These are phyloP conservation scores for Enteromius radiatus DNA, from an alignment of 2,797 vertebrate species.

Conservation along the genomic window DNA sequence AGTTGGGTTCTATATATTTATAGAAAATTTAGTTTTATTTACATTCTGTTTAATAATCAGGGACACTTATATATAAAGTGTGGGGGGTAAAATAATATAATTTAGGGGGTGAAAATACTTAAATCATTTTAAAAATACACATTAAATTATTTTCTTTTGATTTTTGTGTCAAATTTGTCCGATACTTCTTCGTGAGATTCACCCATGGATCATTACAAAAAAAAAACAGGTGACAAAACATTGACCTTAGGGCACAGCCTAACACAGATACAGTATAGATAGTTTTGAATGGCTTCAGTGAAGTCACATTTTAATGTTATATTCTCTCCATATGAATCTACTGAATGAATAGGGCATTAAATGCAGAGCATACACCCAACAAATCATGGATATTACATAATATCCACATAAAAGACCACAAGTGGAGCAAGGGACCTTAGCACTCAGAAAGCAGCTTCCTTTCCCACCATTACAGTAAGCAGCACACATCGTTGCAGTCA, in stretches of 20 bases:
- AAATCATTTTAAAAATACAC: not conserved
- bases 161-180: not conserved
- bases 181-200: slow-evolving; percentile 25
- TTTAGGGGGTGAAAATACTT: not conserved
- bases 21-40: not conserved
- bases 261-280: slow-evolving; percentile 2
- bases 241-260: slow-evolving; percentile 35
- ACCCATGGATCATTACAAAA: slow-evolving; percentile 15
- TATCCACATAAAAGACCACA: slow-evolving; percentile 20
- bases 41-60: not conserved
- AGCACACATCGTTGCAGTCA: slow-evolving; percentile 26
- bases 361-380: not conserved
- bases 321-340: not conserved
- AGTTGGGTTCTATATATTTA: not conserved
- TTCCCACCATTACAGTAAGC: slow-evolving; percentile 11
- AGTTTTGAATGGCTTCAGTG: slow-evolving; percentile 27
- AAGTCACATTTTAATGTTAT: slow-evolving; percentile 2
- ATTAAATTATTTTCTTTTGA: not conserved
- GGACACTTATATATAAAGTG: too few relatives aligned
- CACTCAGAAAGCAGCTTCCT: slow-evolving; percentile 20
- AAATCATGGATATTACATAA: slow-evolving; percentile 12
- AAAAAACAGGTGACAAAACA: not conserved
- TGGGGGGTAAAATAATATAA: not conserved
- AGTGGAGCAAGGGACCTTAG: slow-evolving; percentile 15
- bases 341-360: slow-evolving; percentile 11